Base-by-base conservation (phyloP, 2,113 vertebrate species). In the Chaetodon trifascialis region DNA sequence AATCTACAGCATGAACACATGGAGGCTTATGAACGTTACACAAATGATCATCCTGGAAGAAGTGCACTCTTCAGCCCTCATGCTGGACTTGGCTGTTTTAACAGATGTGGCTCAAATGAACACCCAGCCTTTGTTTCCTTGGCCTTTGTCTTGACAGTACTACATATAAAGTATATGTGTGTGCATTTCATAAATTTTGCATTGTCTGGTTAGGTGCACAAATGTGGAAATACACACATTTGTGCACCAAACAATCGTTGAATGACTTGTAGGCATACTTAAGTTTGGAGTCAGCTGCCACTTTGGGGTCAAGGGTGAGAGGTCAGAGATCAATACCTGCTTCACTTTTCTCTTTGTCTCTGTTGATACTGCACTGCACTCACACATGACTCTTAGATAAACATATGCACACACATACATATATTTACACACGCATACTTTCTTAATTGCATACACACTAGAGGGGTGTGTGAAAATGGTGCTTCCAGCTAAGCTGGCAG, bases 301-400 rank as follows among this genome's bases (percentile, higher is more conserved):
- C 65, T 56, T 2, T 15, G 49, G 67, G 77, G 65, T 66, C 47
- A 77, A 47, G 51, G 62, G 42, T 66, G 23, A 82, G n/a, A 47
- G 85, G 78, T 91, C 80, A 87, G 40, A 85, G 84, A 79, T 90
- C 89, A 89, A 17, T 89, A 92, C 86, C 88, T 89, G 86, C 82
- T 76, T 79, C 47, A 52, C 58, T 54, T 80, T 82, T 79, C 15
- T 59, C 78, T 83, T 91, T 84, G 76, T 89, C 73, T 78, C 23
- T 64, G 11, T 46, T 49, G 68, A 56, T 84, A 83, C 83, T 30
- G 30, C 30, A 83, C 65, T 15, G 5, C 52, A 64, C 67, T 69
- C 47, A 49, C 69, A 47, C 79, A 40, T 52, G 25, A 68, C 36
- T 74, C 67, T 69, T 30, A 71, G 36, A 68, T 4, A 73, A 23